Evolutionary conservation across 2,888 invertebrate species (phyloP).

Genomic region (Venustoraphidia nigricollis): DNA sequence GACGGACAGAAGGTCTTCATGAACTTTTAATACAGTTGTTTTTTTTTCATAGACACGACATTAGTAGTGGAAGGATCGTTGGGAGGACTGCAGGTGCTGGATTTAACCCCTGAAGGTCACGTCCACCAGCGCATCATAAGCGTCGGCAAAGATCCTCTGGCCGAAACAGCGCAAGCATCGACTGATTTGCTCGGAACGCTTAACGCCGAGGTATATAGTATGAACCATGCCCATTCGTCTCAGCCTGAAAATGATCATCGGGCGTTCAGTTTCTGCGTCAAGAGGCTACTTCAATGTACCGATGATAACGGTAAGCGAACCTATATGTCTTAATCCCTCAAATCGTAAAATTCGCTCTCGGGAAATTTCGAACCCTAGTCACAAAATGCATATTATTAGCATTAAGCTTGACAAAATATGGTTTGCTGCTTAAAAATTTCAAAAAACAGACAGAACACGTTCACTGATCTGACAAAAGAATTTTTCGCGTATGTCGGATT

Average conservation of each 20-base stretch:
- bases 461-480: too few species aligned
- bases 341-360: too few species aligned
- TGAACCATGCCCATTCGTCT: conserved; percentile 13
- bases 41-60: conserved; percentile 17
- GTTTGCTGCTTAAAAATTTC: too few species aligned
- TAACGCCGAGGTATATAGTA: conserved; percentile 25
- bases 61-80: conserved; percentile 70
- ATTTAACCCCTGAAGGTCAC: conserved; percentile 71
- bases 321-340: too few species aligned
- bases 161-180: conserved; percentile 25
- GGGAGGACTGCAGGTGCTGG: conserved; percentile 80
- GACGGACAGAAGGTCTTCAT: too few species aligned
- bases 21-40: neutral
- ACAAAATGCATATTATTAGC: too few species aligned
- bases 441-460: too few species aligned
- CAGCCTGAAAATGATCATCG: conserved; percentile 8
- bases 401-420: too few species aligned
- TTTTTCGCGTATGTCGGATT: too few species aligned
- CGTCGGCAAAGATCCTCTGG: conserved; percentile 61
- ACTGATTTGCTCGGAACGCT: conserved; percentile 18
- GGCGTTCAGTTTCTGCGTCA: conserved; percentile 39
- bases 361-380: too few species aligned
- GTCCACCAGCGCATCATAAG: conserved; percentile 74
- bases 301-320: conserved; percentile 12
- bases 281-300: conserved; percentile 19